phyloP scores from a whole-genome alignment of 2,113 vertebrate species.

The Strigops habroptila region DNA sequence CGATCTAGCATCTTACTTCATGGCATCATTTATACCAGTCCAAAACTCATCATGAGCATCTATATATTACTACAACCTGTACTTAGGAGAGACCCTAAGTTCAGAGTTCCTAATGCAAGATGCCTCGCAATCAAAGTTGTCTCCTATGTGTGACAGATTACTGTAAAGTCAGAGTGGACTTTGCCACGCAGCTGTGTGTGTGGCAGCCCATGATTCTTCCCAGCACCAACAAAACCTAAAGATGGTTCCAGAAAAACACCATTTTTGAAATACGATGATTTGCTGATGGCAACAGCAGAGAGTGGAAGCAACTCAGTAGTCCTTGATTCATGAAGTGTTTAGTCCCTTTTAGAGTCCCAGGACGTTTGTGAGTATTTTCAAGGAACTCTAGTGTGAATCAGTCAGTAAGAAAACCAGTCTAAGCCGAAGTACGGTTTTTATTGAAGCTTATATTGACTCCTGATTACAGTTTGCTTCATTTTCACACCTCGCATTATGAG shows the following conservation, averaged over 20 bases:
- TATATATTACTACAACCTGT: background rate
- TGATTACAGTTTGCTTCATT: background rate
- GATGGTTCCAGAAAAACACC: background rate
- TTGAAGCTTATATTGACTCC: background rate
- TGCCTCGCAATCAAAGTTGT: background rate
- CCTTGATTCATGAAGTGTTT: background rate
- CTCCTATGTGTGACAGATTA: background rate
- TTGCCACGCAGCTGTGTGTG: background rate
- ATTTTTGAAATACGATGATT: background rate
- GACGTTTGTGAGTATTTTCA: background rate
- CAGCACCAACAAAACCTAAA: background rate
- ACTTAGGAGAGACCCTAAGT: background rate
- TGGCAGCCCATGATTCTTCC: background rate
- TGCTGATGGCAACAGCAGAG: background rate
- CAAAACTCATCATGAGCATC: background rate
- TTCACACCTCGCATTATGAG: background rate
- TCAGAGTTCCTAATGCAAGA: background rate
- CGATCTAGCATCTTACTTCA: background rate
- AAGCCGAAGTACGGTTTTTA: background rate
- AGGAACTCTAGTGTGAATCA: background rate
- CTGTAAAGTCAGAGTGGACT: background rate
- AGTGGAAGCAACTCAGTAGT: background rate
- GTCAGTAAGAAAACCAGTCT: conserved; percentile 7
- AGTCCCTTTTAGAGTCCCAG: background rate
- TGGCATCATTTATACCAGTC: background rate